These are phyloP conservation scores for Archips xylosteana DNA, from an alignment of 2,888 invertebrate genomes.

Conservation along the genomic window DNA sequence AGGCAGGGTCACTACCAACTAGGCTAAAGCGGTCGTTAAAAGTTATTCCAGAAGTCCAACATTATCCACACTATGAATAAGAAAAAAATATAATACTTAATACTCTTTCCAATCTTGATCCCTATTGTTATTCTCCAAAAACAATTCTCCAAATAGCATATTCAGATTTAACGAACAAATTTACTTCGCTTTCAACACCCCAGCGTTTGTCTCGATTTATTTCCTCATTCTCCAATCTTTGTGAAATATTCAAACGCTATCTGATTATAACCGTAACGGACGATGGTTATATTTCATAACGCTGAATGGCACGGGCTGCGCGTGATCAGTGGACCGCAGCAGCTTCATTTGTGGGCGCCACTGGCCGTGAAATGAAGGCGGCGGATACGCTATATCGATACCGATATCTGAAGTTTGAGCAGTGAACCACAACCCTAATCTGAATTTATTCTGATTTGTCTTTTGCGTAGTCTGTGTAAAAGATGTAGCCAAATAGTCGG, in stretches of 20 bases:
- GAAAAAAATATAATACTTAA: too few relatives aligned
- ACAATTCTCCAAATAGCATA: too few relatives aligned
- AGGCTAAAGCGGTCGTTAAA: too few relatives aligned
- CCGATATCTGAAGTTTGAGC: slow-evolving; percentile 53
- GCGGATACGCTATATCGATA: slow-evolving; percentile 53
- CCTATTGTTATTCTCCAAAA: too few relatives aligned
- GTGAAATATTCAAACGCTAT: slow-evolving; percentile 15
- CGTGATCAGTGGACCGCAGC: slow-evolving; percentile 75
- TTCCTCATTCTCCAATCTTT: neutral
- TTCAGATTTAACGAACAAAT: too few relatives aligned
- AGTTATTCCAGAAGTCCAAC: too few relatives aligned
- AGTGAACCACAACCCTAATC: slow-evolving; percentile 5
- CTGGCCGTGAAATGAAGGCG: slow-evolving; percentile 84
- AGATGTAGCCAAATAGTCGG: too few relatives aligned
- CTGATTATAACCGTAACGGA: slow-evolving; percentile 19
- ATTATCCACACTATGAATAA: too few relatives aligned
- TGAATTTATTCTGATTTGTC: slow-evolving; percentile 3
- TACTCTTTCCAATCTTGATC: too few relatives aligned
- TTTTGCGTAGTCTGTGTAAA: neutral
- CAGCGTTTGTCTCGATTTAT: neutral
- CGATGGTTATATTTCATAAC: slow-evolving; percentile 23
- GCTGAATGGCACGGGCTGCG: slow-evolving; percentile 40
- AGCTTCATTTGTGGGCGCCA: slow-evolving; percentile 84
- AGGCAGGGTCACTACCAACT: too few relatives aligned
- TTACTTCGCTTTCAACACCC: neutral